Percentiles rank a stretch among this genome's conserved stretches.
phyloP scores from a whole-genome alignment of 2,113 vertebrate genomes.

The Sinocyclocheilus anophthalmus region DNA sequence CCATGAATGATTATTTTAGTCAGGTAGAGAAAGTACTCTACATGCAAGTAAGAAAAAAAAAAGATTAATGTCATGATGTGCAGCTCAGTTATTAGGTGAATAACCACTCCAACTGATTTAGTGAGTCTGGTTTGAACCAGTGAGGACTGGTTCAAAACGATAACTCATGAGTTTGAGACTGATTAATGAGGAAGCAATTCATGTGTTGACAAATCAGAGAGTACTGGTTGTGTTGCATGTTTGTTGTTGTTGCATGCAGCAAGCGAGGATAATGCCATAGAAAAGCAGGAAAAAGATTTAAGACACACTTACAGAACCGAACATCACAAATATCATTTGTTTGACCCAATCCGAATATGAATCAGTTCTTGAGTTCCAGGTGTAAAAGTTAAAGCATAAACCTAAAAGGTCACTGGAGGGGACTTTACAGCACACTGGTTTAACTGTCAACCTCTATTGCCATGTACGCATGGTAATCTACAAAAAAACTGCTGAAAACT shows the following conservation, averaged over 20 bases:
- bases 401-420: constrained; percentile 3
- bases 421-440: constrained; percentile 11
- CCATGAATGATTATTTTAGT: not conserved
- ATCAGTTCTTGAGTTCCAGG: not conserved
- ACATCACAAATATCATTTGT: not conserved
- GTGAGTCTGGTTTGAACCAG: not conserved
- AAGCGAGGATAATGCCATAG: not conserved
- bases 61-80: not conserved
- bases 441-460: not conserved
- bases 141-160: not conserved
- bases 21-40: not conserved
- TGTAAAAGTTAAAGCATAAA: not conserved
- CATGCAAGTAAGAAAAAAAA: too few species aligned
- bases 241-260: too few species aligned
- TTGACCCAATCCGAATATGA: not conserved
- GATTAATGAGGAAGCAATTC: too few species aligned
- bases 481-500: constrained; percentile 23
- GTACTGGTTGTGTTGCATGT: too few species aligned
- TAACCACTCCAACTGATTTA: not conserved
- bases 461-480: not conserved
- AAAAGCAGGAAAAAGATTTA: not conserved
- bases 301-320: too few species aligned
- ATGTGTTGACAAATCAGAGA: too few species aligned
- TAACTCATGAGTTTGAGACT: too few species aligned
- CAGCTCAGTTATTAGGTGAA: not conserved